Evolutionary conservation across 2,888 invertebrate genomes (phyloP).

Genomic region (Napeogenes inachia): DNA sequence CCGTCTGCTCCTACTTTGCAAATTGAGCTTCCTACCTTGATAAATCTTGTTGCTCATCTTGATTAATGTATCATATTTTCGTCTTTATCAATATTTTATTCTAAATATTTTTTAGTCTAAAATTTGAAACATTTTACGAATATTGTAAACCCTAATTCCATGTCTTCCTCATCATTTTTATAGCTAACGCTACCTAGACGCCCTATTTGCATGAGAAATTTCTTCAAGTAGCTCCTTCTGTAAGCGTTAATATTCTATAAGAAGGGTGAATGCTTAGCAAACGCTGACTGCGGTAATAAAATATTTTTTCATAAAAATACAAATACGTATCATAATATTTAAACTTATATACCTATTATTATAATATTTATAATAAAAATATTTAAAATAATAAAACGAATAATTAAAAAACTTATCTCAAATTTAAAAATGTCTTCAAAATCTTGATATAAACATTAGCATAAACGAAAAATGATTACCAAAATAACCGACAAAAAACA

Average conservation of each 20-base stretch:
- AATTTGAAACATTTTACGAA: neutral
- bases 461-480: neutral
- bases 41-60: too few relatives aligned
- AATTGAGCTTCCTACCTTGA: too few relatives aligned
- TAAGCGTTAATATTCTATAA: slow-evolving; percentile 28
- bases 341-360: too few relatives aligned
- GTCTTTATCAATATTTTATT: too few relatives aligned
- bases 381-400: too few relatives aligned
- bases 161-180: slow-evolving; percentile 5
- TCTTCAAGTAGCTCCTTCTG: slow-evolving; percentile 32
- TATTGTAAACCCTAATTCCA: neutral
- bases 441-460: neutral
- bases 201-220: slow-evolving; percentile 34
- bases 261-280: slow-evolving; percentile 17
- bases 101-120: neutral
- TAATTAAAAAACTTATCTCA: too few relatives aligned
- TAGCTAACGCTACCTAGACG: slow-evolving; percentile 16
- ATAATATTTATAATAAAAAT: too few relatives aligned
- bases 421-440: too few relatives aligned
- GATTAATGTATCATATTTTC: too few relatives aligned
- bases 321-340: too few relatives aligned
- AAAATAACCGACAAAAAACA: slow-evolving; percentile 14
- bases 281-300: slow-evolving; percentile 19
- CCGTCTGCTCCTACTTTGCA: too few relatives aligned
- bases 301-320: neutral